phyloP scores from a whole-genome alignment of 2,888 invertebrate species.

The Neoscelio sp. region DNA sequence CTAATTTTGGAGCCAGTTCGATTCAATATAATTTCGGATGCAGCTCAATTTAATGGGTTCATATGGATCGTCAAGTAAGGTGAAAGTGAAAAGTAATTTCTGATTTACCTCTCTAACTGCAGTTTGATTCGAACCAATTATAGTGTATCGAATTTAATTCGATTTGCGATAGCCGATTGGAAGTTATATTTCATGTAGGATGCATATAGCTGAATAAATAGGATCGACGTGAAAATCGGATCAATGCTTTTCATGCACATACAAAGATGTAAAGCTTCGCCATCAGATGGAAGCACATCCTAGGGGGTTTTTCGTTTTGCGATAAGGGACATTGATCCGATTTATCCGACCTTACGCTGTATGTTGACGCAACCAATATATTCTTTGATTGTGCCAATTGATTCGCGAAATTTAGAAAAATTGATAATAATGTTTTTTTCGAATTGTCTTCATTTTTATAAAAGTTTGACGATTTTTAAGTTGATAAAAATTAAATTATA shows the following conservation, averaged over 20 bases:
- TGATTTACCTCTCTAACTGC: too few species aligned
- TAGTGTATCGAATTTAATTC: slow-evolving; percentile 13
- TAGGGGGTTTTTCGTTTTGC: slow-evolving; percentile 24
- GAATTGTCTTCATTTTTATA: neutral
- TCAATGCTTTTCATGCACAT: slow-evolving; percentile 37
- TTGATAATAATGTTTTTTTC: too few species aligned
- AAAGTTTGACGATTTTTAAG: neutral
- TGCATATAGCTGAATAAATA: slow-evolving; percentile 34
- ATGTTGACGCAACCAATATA: slow-evolving; percentile 9
- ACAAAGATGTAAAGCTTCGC: slow-evolving; percentile 3
- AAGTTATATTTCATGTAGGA: slow-evolving; percentile 25
- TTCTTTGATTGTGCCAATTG: slow-evolving; percentile 20
- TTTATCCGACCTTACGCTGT: slow-evolving; percentile 22
- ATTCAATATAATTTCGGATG: too few species aligned
- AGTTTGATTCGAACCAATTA: too few species aligned
- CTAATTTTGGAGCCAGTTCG: too few species aligned
- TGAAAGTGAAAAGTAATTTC: too few species aligned
- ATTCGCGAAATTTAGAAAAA: slow-evolving; percentile 13
- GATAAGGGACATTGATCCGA: slow-evolving; percentile 36
- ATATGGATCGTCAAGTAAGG: too few species aligned
- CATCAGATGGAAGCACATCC: slow-evolving; percentile 32
- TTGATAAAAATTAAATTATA: too few species aligned
- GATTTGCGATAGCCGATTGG: slow-evolving; percentile 38
- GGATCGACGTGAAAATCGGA: slow-evolving; percentile 30
- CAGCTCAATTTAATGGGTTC: too few species aligned